Evolutionary conservation across 2,797 vertebrate species (phyloP).

Genomic region (Crocidura indochinensis): DNA sequence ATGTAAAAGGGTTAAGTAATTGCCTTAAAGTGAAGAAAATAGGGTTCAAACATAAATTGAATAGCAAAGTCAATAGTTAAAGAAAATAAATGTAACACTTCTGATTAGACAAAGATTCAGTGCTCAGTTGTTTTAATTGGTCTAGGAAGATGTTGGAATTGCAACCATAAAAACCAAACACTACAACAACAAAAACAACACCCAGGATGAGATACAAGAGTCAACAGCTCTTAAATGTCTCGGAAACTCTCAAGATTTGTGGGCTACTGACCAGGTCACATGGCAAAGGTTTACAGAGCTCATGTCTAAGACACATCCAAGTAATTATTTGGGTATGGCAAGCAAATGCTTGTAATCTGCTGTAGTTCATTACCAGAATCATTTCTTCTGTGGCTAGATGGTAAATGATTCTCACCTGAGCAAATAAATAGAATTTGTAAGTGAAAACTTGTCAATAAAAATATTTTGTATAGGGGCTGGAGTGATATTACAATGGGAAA

Average conservation of each 20-base stretch:
- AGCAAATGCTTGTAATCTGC: fast-evolving
- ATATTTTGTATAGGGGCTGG: no score
- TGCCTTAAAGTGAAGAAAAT: background rate
- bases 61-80: background rate
- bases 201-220: background rate
- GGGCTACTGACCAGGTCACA: background rate
- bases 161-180: background rate
- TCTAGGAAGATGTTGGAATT: background rate
- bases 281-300: background rate
- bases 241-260: background rate
- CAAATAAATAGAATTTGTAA: background rate
- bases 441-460: constrained; percentile 27
- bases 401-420: constrained; percentile 10
- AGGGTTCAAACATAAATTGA: background rate
- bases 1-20: background rate
- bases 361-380: background rate
- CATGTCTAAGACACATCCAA: background rate
- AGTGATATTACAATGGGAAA: no score
- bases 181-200: background rate
- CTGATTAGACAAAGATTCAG: background rate
- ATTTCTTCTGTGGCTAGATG: background rate
- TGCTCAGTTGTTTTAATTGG: background rate
- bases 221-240: background rate
- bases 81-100: background rate
- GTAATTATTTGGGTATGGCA: background rate